Evolutionary conservation across 2,888 invertebrate genomes (phyloP), one percentile per base, ranked within the genome.

Genomic region (Gerris lacustris): DNA sequence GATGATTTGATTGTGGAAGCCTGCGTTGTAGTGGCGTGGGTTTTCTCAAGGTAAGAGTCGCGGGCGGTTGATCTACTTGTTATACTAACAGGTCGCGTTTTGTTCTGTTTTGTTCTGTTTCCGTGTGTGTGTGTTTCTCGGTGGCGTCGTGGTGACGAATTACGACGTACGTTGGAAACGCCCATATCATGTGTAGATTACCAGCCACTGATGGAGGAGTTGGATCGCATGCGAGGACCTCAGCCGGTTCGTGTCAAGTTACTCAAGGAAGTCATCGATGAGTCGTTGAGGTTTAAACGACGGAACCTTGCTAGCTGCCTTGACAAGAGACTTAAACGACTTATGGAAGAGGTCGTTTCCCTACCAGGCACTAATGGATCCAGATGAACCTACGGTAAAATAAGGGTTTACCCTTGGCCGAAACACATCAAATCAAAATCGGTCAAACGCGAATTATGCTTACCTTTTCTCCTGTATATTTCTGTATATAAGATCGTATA

Each of bases 221-320:
- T 91, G 78, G 87, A 87, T 80, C 85, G 85, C 75, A 83, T 91
- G 76, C 86, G 87, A 82, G 90, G 90, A 75, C 85, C 85, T 77
- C 80, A 86, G 71, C 87, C 88, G 76, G 84, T 85, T 78, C 87
- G 88, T 81, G 86, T 88, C 75, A 85, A 85, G 77, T 85, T 90
- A 80, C 82, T 90, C 73, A 85, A 86, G 76, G 87, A 90, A 77
- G 86, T 90, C 74, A 88, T 90, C 76, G 85, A 86, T 76, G 91
- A 92, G 82, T 88, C 90, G 67, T 82, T 89, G 76, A 83, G 91
- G 77, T 92, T 91, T 80, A 92, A 91, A 80, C 83, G 91, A 76
- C 87, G 88, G 79, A 84, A 85, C 75, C 82, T 91, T 74, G 89
- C 88, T 17, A 73, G 72, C 67, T 73, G 71, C 67, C 68, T 72